Conservation (phyloP, 2,888 invertebrate species). For the Lasioglossum villosulum region DNA sequence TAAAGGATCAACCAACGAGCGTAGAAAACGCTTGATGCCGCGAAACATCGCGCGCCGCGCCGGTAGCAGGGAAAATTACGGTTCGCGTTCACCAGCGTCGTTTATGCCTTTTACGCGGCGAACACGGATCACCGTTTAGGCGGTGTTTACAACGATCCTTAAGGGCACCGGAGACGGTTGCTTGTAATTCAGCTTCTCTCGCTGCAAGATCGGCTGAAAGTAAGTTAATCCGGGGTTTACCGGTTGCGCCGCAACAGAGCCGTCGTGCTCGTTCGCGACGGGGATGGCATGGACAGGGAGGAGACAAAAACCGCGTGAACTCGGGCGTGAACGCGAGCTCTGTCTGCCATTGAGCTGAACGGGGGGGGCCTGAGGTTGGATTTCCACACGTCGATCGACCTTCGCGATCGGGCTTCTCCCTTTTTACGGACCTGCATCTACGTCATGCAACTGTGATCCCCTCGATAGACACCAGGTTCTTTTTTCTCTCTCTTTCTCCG, state of each 20-base stretch:
- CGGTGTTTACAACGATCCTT: conserved; percentile 59
- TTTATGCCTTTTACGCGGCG: conserved; percentile 60
- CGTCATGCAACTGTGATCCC: conserved; percentile 21
- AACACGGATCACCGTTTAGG: conserved; percentile 61
- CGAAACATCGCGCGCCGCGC: conserved; percentile 1
- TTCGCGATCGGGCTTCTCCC: conserved; percentile 44
- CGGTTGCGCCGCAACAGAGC: conserved; percentile 30
- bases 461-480: background rate
- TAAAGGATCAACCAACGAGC: conserved; percentile 45
- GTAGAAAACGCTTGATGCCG: background rate
- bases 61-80: conserved; percentile 63
- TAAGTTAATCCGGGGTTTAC: conserved; percentile 59
- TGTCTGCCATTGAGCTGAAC: conserved; percentile 9
- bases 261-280: conserved; percentile 2
- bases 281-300: background rate
- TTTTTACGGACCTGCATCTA: background rate
- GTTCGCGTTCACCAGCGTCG: conserved; percentile 36
- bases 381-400: conserved; percentile 31
- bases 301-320: conserved; percentile 55
- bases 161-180: conserved; percentile 22
- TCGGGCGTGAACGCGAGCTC: conserved; percentile 52
- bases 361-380: background rate
- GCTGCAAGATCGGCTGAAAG: conserved; percentile 50
- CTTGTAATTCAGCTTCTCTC: conserved; percentile 45
- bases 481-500: background rate